Evolutionary conservation across 1,140 invertebrate genomes (phyloP).

Genomic region (Mylabris phalerata): DNA sequence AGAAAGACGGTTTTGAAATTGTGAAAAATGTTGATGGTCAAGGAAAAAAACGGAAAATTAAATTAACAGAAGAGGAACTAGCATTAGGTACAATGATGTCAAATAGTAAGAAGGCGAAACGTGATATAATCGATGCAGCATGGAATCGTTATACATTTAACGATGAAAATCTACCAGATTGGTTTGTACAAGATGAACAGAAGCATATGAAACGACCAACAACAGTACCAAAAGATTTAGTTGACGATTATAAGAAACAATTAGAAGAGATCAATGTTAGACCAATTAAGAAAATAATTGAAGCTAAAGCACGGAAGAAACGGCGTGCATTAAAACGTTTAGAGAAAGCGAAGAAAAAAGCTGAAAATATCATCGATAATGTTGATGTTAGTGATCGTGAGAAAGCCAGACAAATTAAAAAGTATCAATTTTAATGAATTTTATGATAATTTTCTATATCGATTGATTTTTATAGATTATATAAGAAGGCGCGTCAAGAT

Average conservation of each 20-base stretch:
- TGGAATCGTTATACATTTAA: slow-evolving; percentile 89
- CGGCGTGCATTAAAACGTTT: slow-evolving; percentile 75
- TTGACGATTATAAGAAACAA: slow-evolving; percentile 66
- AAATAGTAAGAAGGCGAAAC: slow-evolving; percentile 75
- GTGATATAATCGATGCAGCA: slow-evolving; percentile 78
- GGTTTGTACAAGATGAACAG: slow-evolving; percentile 94
- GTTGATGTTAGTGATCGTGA: slow-evolving; percentile 83
- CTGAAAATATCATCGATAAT: slow-evolving; percentile 86
- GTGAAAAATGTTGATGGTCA: slow-evolving; percentile 41
- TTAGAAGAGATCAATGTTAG: slow-evolving; percentile 85
- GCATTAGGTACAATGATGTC: slow-evolving; percentile 81
- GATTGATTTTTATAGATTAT: slow-evolving; percentile 58
- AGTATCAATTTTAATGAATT: slow-evolving; percentile 47
- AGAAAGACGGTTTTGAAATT: slow-evolving; percentile 60
- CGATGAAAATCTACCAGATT: slow-evolving; percentile 87
- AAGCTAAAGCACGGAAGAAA: slow-evolving; percentile 98
- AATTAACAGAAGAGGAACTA: slow-evolving; percentile 77
- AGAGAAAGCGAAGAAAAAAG: slow-evolving; percentile 93
- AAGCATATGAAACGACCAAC: slow-evolving; percentile 77
- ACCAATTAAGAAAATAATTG: slow-evolving; percentile 96
- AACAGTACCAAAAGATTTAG: slow-evolving; percentile 70
- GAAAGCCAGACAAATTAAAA: slow-evolving; percentile 85
- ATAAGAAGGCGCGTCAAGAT: slow-evolving; percentile 80
- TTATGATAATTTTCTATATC: slow-evolving; percentile 5
- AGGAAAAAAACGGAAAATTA: slow-evolving; percentile 52